Conservation (phyloP, 92 coral and sea anemone species). For the Epizoanthus scotinus region DNA sequence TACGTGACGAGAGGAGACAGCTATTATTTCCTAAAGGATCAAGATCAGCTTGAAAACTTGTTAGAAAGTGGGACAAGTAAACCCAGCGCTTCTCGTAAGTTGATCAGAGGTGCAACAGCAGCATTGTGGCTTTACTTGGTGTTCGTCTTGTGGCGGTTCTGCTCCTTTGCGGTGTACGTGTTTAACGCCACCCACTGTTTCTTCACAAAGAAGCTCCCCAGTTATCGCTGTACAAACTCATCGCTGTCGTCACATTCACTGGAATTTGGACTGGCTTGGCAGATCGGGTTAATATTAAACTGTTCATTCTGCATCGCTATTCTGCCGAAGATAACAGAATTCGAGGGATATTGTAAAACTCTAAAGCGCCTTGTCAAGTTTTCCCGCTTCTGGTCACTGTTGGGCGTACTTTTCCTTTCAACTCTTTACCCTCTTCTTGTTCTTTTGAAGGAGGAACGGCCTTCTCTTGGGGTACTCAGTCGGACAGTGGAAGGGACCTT, state of each 20-base stretch:
- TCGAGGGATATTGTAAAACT: conserved; percentile 40
- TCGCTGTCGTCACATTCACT: conserved; percentile 1
- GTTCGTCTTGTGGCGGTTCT: conserved; percentile 1
- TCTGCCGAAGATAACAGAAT: conserved; percentile 36
- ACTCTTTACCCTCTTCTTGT: conserved; percentile 38
- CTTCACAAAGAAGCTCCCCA: conserved; percentile 1
- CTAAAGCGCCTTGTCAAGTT: conserved; percentile 42
- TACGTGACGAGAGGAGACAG: background rate
- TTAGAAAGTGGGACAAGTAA: background rate
- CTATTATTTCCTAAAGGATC: background rate
- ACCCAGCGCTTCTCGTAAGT: background rate
- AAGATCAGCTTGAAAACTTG: background rate
- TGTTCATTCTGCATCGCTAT: conserved; percentile 33
- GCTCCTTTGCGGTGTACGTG: conserved; percentile 1
- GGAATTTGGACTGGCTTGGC: conserved; percentile 26
- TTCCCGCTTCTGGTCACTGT: conserved; percentile 33
- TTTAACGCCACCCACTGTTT: conserved; percentile 17
- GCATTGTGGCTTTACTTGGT: conserved; percentile 1
- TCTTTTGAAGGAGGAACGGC: conserved; percentile 5
- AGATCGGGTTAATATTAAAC: conserved; percentile 29
- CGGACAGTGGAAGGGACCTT: conserved; percentile 20
- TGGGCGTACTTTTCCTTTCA: conserved; percentile 15
- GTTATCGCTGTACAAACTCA: conserved; percentile 20
- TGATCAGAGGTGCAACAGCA: background rate
- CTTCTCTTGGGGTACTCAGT: background rate